Conservation (phyloP, 1,140 invertebrate genomes). For the Dreissena polymorpha region DNA sequence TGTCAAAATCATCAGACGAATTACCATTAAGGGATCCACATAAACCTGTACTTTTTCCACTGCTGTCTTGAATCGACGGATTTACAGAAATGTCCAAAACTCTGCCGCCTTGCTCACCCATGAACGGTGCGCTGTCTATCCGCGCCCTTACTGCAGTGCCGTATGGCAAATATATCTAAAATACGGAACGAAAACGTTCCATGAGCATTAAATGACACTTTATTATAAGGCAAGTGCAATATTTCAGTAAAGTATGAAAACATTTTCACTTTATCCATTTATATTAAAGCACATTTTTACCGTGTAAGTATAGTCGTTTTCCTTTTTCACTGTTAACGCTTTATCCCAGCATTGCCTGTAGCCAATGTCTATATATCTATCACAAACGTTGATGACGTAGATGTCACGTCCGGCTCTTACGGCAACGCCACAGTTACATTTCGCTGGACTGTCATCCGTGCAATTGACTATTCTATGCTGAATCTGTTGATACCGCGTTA, state of each 20-base stretch:
- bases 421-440: conserved; percentile 41
- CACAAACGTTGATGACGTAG: conserved; percentile 27
- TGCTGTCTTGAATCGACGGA: conserved; percentile 27
- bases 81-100: conserved; percentile 19
- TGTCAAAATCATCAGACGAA: conserved; percentile 22
- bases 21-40: conserved; percentile 40
- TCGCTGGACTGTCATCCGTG: conserved; percentile 15
- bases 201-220: too few species aligned
- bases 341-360: conserved; percentile 24
- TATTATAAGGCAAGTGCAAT: too few species aligned
- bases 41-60: conserved; percentile 19
- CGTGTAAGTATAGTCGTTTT: conserved; percentile 31
- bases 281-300: not conserved
- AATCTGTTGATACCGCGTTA: not conserved
- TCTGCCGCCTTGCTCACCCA: conserved; percentile 25
- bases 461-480: conserved; percentile 26
- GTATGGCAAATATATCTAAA: conserved; percentile 40
- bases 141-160: conserved; percentile 27
- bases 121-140: conserved; percentile 33
- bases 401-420: conserved; percentile 27
- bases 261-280: too few species aligned
- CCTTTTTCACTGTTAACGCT: conserved; percentile 12
- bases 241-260: too few species aligned
- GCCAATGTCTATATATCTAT: conserved; percentile 14
- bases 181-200: not conserved